These are phyloP conservation scores for Thymelicus sylvestris DNA, from an alignment of 2,888 invertebrate genomes.

Conservation along the genomic window DNA sequence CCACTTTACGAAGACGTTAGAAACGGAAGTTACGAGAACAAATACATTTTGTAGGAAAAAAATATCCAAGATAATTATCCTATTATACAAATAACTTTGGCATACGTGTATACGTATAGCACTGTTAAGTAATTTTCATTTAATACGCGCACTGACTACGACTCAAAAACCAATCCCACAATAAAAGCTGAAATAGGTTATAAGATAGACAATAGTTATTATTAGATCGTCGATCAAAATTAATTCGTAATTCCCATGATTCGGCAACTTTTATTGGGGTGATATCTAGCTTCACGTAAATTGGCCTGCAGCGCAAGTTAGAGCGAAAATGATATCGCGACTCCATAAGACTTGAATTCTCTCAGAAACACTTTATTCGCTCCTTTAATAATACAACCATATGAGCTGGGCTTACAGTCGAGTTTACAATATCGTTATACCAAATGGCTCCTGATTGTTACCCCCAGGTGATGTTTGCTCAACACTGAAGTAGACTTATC, in stretches of 20 bases:
- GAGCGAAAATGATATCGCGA: constrained; percentile 58
- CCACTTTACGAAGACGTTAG: too few species aligned
- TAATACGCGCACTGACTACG: too few species aligned
- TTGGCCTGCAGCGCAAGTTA: constrained; percentile 52
- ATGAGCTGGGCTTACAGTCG: constrained; percentile 37
- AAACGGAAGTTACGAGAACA: too few species aligned
- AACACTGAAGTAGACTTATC: constrained; percentile 56
- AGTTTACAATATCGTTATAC: constrained; percentile 35
- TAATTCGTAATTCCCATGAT: constrained; percentile 60
- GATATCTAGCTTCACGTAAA: constrained; percentile 47
- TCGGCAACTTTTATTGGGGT: constrained; percentile 47
- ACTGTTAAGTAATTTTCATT: too few species aligned
- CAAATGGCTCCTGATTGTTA: constrained; percentile 51
- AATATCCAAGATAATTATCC: too few species aligned
- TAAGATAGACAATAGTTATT: constrained; percentile 44
- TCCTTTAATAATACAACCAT: constrained; percentile 40
- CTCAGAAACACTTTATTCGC: constrained; percentile 33
- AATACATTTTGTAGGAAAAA: too few species aligned
- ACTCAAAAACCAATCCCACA: too few species aligned
- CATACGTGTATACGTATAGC: too few species aligned
- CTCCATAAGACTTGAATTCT: constrained; percentile 45
- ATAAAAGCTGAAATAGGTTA: too few species aligned
- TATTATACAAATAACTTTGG: too few species aligned
- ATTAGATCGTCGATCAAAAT: constrained; percentile 53
- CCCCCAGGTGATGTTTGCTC: constrained; percentile 56